phyloP scores from a whole-genome alignment of 1,140 invertebrate species.

The Pollicipes pollicipes region DNA sequence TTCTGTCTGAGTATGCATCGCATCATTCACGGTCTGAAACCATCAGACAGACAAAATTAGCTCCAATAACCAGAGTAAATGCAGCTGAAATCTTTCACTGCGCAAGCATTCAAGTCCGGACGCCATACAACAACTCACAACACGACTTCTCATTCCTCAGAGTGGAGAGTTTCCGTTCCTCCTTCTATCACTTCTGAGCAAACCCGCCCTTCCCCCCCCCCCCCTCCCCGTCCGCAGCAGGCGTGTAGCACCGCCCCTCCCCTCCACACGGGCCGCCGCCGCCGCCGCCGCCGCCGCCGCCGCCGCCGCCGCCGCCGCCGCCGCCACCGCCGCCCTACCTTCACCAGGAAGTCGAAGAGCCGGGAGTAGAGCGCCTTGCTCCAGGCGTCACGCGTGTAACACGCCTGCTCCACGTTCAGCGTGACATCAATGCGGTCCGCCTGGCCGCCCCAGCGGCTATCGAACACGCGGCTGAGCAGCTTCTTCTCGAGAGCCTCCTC shows the following conservation, averaged over 20 bases:
- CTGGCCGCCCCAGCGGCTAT: conserved; percentile 53
- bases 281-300: no score
- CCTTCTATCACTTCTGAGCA: no score
- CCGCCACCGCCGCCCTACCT: conserved; percentile 26
- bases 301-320: no score
- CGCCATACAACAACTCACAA: no score
- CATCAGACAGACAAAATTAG: no score
- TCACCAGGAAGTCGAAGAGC: conserved; percentile 50
- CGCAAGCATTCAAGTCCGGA: conserved; percentile 2
- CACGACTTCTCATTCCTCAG: no score
- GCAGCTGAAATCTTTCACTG: conserved; percentile 7
- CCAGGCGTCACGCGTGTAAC: conserved; percentile 45
- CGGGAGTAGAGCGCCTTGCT: conserved; percentile 48
- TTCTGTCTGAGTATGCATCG: conserved; percentile 37
- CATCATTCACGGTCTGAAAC: conserved; percentile 39
- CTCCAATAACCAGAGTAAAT: no score
- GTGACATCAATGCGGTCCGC: conserved; percentile 49
- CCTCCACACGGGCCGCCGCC: no score
- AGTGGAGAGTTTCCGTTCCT: no score
- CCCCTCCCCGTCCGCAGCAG: no score
- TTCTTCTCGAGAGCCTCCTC: conserved; percentile 39
- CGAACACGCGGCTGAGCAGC: conserved; percentile 44
- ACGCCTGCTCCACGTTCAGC: conserved; percentile 44
- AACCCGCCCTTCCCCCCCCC: no score
- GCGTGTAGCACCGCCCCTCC: no score